Conservation (phyloP, 2,888 invertebrate species). For the Euplexia lucipara region DNA sequence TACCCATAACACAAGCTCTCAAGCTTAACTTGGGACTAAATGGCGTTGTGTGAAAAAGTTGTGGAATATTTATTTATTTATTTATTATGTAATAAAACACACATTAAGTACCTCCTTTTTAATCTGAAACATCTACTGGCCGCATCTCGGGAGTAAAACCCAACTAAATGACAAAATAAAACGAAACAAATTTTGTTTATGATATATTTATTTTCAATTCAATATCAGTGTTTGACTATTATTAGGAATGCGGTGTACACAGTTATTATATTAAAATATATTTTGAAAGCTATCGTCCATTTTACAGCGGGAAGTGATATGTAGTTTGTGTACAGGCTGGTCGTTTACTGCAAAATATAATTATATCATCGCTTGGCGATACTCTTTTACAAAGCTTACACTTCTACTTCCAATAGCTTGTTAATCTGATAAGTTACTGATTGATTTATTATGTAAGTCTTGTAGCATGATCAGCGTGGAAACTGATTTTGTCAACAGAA, state of each 20-base stretch:
- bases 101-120: too few species aligned
- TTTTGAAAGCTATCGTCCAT: conserved; percentile 69
- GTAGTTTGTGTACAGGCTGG: conserved; percentile 62
- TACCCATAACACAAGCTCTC: too few species aligned
- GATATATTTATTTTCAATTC: conserved; percentile 73
- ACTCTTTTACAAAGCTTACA: neutral
- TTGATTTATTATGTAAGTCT: too few species aligned
- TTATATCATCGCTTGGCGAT: conserved; percentile 10
- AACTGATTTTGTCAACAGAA: too few species aligned
- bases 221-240: conserved; percentile 77
- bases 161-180: too few species aligned
- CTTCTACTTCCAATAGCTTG: neutral
- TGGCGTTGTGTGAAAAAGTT: too few species aligned
- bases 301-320: conserved; percentile 72
- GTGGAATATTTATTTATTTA: too few species aligned
- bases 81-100: too few species aligned
- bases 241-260: conserved; percentile 75
- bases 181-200: conserved; percentile 49
- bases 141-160: too few species aligned
- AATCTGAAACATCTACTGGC: too few species aligned
- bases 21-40: too few species aligned
- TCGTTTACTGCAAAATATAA: conserved; percentile 30
- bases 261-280: conserved; percentile 73
- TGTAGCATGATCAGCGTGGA: too few species aligned
- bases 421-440: neutral